Evolutionary conservation across 2,888 invertebrate species (phyloP).

Genomic region (Drosophila kambysellisi): DNA sequence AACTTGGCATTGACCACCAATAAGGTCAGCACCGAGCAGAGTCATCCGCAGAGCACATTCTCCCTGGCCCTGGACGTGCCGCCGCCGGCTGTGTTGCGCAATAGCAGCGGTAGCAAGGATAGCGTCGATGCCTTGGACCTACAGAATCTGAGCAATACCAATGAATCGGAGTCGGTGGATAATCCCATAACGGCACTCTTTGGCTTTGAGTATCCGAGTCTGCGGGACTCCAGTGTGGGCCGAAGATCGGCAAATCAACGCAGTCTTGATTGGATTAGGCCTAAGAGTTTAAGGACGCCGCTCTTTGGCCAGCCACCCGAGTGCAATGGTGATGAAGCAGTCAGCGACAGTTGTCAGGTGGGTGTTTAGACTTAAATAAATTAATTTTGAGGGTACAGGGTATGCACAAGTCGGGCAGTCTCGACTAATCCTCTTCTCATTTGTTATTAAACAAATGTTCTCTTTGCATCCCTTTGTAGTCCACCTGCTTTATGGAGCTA

Average conservation of each 20-base stretch:
- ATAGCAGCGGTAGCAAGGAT: slow-evolving; percentile 73
- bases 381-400: not conserved
- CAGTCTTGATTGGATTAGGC: slow-evolving; percentile 68
- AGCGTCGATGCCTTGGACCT: slow-evolving; percentile 77
- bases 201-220: slow-evolving; percentile 71
- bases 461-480: slow-evolving; percentile 57
- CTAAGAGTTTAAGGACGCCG: slow-evolving; percentile 66
- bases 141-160: slow-evolving; percentile 82
- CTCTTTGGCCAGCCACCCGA: slow-evolving; percentile 84
- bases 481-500: slow-evolving; percentile 82
- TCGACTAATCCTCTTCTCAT: not conserved
- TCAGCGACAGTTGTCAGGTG: slow-evolving; percentile 86
- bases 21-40: slow-evolving; percentile 72
- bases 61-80: slow-evolving; percentile 69
- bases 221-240: slow-evolving; percentile 73
- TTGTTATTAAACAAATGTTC: not conserved
- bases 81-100: slow-evolving; percentile 62
- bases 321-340: slow-evolving; percentile 84
- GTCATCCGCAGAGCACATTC: slow-evolving; percentile 45
- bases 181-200: slow-evolving; percentile 72
- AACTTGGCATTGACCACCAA: slow-evolving; percentile 76
- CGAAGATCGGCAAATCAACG: slow-evolving; percentile 69
- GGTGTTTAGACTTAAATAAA: not conserved
- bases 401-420: not conserved
- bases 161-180: slow-evolving; percentile 83